These are phyloP conservation scores for Arctocebus calabarensis DNA, from an alignment of 2,797 vertebrate species.

Conservation along the genomic window DNA sequence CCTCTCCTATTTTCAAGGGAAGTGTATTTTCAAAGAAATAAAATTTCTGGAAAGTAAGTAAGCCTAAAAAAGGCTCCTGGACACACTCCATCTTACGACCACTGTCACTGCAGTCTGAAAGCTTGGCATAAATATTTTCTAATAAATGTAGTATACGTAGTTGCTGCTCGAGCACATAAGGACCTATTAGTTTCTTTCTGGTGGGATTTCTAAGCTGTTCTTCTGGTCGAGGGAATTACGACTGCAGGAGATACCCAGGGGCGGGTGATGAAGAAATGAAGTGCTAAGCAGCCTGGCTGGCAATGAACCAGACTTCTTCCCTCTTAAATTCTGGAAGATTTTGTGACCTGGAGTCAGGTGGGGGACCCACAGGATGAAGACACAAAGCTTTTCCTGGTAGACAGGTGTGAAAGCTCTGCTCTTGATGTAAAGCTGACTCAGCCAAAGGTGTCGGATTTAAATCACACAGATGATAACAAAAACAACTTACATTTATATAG, in stretches of 20 bases:
- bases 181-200: neutral
- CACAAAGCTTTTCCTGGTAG: neutral
- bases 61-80: neutral
- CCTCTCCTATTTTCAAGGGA: neutral
- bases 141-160: neutral
- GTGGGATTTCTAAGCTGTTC: neutral
- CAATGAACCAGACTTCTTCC: neutral
- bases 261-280: rapidly evolving
- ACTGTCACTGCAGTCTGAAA: neutral
- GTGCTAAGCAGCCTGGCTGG: neutral
- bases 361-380: neutral
- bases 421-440: neutral
- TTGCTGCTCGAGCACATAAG: neutral
- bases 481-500: neutral
- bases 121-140: neutral
- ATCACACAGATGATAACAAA: neutral
- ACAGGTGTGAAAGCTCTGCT: neutral
- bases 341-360: neutral
- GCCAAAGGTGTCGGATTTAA: neutral
- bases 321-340: neutral
- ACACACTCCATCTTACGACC: neutral
- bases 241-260: neutral
- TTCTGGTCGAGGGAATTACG: neutral
- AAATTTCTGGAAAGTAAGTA: neutral
- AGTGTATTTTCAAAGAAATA: neutral